phyloP scores from a whole-genome alignment of 1,140 invertebrate genomes.

The Orussus abietinus region DNA sequence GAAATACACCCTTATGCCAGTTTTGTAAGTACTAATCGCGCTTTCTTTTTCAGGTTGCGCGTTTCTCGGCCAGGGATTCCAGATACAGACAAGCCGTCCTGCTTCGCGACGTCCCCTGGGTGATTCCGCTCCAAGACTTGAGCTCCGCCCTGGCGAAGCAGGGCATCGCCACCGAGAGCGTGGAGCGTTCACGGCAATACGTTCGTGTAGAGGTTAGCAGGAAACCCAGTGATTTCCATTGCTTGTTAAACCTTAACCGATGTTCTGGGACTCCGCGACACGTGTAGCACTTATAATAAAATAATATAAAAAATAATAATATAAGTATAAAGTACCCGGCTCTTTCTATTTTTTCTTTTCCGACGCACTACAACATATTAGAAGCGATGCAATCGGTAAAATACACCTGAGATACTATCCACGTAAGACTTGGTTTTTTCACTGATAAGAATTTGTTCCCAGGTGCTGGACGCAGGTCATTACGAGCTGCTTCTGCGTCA shows the following conservation, averaged over 20 bases:
- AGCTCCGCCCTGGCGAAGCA: slow-evolving; percentile 47
- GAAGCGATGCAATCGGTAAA: too few species aligned
- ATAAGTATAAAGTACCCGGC: not conserved
- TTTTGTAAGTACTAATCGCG: too few species aligned
- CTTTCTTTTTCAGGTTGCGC: slow-evolving; percentile 42
- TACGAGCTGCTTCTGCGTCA: slow-evolving; percentile 47
- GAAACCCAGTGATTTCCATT: too few species aligned
- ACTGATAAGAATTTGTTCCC: slow-evolving; percentile 5
- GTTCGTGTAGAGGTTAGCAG: slow-evolving; percentile 53
- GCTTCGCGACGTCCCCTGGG: slow-evolving; percentile 51
- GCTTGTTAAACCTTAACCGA: too few species aligned
- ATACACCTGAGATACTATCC: not conserved
- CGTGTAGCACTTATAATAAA: not conserved
- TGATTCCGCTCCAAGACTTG: slow-evolving; percentile 49
- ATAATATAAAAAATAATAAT: not conserved
- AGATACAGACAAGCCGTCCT: slow-evolving; percentile 45
- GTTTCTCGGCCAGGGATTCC: slow-evolving; percentile 48
- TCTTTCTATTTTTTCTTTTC: slow-evolving; percentile 4
- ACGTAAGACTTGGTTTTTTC: not conserved
- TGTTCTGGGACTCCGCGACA: too few species aligned
- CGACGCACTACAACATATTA: too few species aligned
- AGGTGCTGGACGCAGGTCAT: slow-evolving; percentile 47
- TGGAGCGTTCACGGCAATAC: slow-evolving; percentile 47
- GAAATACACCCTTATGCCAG: too few species aligned
- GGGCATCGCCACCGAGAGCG: slow-evolving; percentile 39